Conservation (phyloP, 2,888 invertebrate species). For the Cataglyphis livida region DNA sequence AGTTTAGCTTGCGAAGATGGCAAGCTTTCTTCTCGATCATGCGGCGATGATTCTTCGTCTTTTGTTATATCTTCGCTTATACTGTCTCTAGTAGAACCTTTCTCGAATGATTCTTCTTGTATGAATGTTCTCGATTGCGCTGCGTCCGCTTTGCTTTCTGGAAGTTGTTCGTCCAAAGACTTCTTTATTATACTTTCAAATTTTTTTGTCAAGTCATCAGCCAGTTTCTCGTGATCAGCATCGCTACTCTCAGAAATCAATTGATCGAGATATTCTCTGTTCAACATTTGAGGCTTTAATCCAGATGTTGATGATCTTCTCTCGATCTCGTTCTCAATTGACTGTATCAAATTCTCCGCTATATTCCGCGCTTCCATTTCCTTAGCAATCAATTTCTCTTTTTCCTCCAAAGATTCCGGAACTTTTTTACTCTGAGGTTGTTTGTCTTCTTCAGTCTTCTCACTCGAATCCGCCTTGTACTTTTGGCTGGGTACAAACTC, state of each 20-base stretch:
- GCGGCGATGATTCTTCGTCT: slow-evolving; percentile 80
- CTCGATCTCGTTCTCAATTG: slow-evolving; percentile 81
- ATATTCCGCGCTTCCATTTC: slow-evolving; percentile 77
- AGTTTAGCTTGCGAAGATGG: slow-evolving; percentile 75
- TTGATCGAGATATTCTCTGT: slow-evolving; percentile 70
- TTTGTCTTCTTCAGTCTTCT: slow-evolving; percentile 52
- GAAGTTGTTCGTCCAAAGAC: slow-evolving; percentile 57
- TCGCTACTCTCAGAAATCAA: slow-evolving; percentile 59
- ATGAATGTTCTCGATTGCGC: slow-evolving; percentile 48
- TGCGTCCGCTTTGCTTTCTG: neutral
- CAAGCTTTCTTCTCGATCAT: slow-evolving; percentile 78
- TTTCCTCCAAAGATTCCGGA: slow-evolving; percentile 63
- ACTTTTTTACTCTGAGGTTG: slow-evolving; percentile 18
- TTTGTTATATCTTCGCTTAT: slow-evolving; percentile 81
- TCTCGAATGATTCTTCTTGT: slow-evolving; percentile 74
- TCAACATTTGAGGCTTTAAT: slow-evolving; percentile 50
- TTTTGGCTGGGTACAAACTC: slow-evolving; percentile 66
- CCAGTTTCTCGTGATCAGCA: slow-evolving; percentile 78
- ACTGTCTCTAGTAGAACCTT: slow-evolving; percentile 76
- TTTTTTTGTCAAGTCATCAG: slow-evolving; percentile 81
- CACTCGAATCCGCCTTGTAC: slow-evolving; percentile 44
- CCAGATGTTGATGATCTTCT: slow-evolving; percentile 71
- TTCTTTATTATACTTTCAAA: slow-evolving; percentile 80
- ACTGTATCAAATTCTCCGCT: slow-evolving; percentile 80
- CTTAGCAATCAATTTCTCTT: slow-evolving; percentile 64